These are phyloP conservation scores for Danaus plexippus DNA, from an alignment of 1,140 invertebrate species.

Conservation along the genomic window DNA sequence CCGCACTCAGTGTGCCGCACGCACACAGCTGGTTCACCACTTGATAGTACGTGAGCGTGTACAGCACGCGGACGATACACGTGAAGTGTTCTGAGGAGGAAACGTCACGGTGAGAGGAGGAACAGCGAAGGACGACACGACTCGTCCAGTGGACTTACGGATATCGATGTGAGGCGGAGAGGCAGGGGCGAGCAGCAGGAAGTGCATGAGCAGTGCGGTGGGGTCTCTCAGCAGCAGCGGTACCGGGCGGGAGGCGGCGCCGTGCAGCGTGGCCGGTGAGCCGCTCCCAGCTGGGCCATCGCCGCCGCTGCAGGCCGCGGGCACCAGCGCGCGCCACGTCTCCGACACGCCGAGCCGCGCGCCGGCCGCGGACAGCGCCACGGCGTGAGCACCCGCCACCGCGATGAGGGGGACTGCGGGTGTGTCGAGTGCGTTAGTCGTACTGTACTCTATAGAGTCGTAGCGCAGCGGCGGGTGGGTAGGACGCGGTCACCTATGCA, in stretches of 20 bases:
- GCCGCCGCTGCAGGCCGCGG: slow-evolving; percentile 32
- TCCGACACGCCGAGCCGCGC: slow-evolving; percentile 71
- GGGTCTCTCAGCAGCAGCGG: slow-evolving; percentile 90
- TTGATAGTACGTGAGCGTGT: slow-evolving; percentile 92
- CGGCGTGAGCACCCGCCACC: slow-evolving; percentile 88
- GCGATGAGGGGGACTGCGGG: slow-evolving; percentile 87
- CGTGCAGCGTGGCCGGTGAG: slow-evolving; percentile 45
- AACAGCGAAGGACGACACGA: no score
- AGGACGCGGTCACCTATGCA: slow-evolving; percentile 57
- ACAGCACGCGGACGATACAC: slow-evolving; percentile 87
- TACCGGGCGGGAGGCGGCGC: slow-evolving; percentile 74
- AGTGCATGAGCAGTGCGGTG: slow-evolving; percentile 86
- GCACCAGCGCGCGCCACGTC: slow-evolving; percentile 60
- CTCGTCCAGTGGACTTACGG: slow-evolving; percentile 73
- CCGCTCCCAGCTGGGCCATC: slow-evolving; percentile 29
- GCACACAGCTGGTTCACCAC: slow-evolving; percentile 78
- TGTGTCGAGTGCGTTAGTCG: slow-evolving; percentile 5
- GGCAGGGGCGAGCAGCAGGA: slow-evolving; percentile 86
- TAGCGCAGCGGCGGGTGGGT: no score
- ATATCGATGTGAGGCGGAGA: slow-evolving; percentile 80
- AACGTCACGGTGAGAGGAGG: no score
- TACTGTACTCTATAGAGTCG: no score
- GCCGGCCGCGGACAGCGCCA: slow-evolving; percentile 68
- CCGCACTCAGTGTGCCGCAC: slow-evolving; percentile 54
- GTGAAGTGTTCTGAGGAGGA: slow-evolving; percentile 84